Base-by-base conservation (phyloP, 2,888 invertebrate species). In the Eristalis intricaria region DNA sequence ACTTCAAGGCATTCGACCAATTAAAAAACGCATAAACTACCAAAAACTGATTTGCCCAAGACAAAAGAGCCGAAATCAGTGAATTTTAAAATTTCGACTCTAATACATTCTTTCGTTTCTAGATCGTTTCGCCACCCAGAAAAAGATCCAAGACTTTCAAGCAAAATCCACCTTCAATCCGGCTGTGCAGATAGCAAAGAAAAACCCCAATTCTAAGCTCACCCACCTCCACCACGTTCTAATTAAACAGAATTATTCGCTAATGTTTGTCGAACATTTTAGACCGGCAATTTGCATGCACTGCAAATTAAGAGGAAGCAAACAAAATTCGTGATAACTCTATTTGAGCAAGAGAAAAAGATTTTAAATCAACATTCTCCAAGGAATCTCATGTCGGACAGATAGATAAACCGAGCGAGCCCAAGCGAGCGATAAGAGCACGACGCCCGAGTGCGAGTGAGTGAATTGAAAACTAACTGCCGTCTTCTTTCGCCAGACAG, bases 281-380 rank as follows among this genome's bases (percentile, higher is more conserved):
- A 68, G 71, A 56, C 32, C 19, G 69, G 64, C 65, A 74, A 84
- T 78, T 69, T 74, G 78, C 84, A 84, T 74, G 69, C 64, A 23
- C 38, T 84, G 69, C 74, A 74, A 73, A 84, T 63, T 78, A 63
- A 58, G 26, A 19, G 10, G 22, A 77, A 78, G 69, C 58, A 22
- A 63, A 71, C 22, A 83, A 68, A 82, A 76, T 50, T 43, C 50
- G 60, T 73, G 82, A 83, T 83, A 83, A 83, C 77, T 83, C 76
- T 68, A 64, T 81, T 75, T 81, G 69, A 58, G 7, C 70, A 68
- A 56, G 64, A 64, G 74, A 50, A 15, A 22, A n/a, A 2, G 43
- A 43, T 43, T 43, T n/a, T 19, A 50, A n/a, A 19, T 50, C 50
- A 50, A 50, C 50, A 19, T 19, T 50, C 50, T 1, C 15, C 15